Base-by-base conservation (phyloP, 2,888 invertebrate species). In the Folsomia manolachei region DNA sequence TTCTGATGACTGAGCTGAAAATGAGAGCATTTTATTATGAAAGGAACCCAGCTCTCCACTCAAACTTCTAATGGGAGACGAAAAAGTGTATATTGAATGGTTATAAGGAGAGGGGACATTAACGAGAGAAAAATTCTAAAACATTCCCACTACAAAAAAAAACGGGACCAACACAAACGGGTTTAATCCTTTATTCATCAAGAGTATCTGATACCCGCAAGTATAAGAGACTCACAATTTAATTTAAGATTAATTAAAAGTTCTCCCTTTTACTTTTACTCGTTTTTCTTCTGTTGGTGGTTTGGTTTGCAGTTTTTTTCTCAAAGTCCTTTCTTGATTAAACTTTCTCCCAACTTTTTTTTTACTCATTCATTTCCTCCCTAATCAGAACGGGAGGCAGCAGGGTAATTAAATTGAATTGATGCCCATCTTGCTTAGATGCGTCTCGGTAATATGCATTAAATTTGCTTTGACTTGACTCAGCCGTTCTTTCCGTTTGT, bases 221-320 rank as follows among this genome's bases (percentile, higher is more conserved):
- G n/a, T n/a, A n/a, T n/a, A 76, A 74, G 76, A 74, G 72, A 71
- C 72, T 71, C 76, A 77, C 75, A 75, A 77, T 77, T 77, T 77
- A 77, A 77, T 77, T 73, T 77, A 71, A 75, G 74, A 77, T 77
- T 77, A 77, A 77, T 77, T 77, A 77, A 77, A 77, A 77, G 71
- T 75, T 77, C 75, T 72, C 75, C 70, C 63, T 66, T 71, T 66
- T 69, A 67, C n/a, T 27, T 60, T 51, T 61, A 61, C 61, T 60
- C 61, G n/a, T n/a, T n/a, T n/a, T 62, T 62, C 53, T 26, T 62
- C 63, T n/a, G 23, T 63, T 39, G 63, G n/a, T n/a, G n/a, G n/a
- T n/a, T 63, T 52, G 70, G 70, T 70, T 70, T 70, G 70, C 63
- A 63, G 67, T 66, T 71, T 52, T 63, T 25, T 53, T 27, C 60